Evolutionary conservation across 2,888 invertebrate genomes (phyloP), one percentile per base, ranked within the genome.

Genomic region (Beris morrisii): DNA sequence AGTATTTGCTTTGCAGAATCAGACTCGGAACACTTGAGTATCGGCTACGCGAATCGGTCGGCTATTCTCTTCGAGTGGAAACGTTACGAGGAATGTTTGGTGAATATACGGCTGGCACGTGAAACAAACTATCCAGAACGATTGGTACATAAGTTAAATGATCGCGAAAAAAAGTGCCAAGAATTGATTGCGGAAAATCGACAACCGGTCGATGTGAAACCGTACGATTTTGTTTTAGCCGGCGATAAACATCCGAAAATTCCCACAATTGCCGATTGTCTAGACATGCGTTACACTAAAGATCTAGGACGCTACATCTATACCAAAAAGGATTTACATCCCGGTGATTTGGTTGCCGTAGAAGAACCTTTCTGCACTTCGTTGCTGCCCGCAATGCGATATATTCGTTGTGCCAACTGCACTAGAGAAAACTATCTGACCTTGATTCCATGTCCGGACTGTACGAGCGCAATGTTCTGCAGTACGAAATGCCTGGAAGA

Each of bases 21-120:
- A 1, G 76, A 80, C 46, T 85, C 88, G 12, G 84, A 87, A 70
- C 84, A 84, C 73, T 83, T 89, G 69, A 81, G 84, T 11, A 78
- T 90, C 55, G 89, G 89, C 1, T 85, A 88, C 74, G 88, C 88
- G 0, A 93, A 93, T 76, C 85, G 93, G 73, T 91, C 93, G 50
- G 92, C 91, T 31, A 86, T 89, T 9, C 83, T 91, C 61, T 86
- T 85, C 71, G 84, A 86, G 70, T 81, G 88, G 73, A 82, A 85
- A 69, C 84, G 87, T 55, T 89, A 86, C 75, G 76, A 83, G 28
- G 87, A 88, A 74, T 88, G 90, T 74, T 73, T 91, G 45, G 76
- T 81, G 72, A 93, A 93, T 77, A 88, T 92, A 64, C 79, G 87
- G 31, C 78, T 83, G 73, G 87, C 91, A 0, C 81, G 89, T 9